Percentiles rank a stretch among this genome's conserved stretches.
These are phyloP conservation scores for Melanchra persicariae DNA, from an alignment of 2,888 invertebrate genomes.

Conservation along the genomic window DNA sequence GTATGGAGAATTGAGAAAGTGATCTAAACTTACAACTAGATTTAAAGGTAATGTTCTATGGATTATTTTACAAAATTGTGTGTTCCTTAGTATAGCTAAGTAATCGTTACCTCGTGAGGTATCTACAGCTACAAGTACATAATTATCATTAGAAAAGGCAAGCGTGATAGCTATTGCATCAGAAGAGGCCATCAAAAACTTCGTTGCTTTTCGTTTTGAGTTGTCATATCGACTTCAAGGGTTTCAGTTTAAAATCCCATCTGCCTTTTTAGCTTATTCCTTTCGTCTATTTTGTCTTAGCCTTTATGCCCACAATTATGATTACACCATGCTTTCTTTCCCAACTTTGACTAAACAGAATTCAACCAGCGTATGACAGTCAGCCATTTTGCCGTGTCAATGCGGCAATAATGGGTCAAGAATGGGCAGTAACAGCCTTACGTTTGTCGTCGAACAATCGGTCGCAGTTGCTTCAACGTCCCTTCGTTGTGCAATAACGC, in stretches of 20 bases:
- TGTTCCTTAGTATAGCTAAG: background rate
- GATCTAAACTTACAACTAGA: background rate
- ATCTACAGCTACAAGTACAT: too few species aligned
- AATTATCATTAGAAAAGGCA: too few species aligned
- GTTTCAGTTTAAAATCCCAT: background rate
- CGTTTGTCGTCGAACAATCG: conserved; percentile 56
- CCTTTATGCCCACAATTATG: conserved; percentile 1
- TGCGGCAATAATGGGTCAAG: conserved; percentile 48
- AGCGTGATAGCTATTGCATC: too few species aligned
- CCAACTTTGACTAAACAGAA: conserved; percentile 29
- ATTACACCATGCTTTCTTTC: conserved; percentile 20
- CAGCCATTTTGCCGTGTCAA: conserved; percentile 46
- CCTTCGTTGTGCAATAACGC: conserved; percentile 60
- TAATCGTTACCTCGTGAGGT: too few species aligned
- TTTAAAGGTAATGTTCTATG: too few species aligned
- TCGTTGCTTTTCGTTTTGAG: too few species aligned
- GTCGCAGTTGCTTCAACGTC: conserved; percentile 59
- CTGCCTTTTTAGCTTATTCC: background rate
- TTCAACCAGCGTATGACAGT: conserved; percentile 46
- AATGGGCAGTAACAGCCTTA: conserved; percentile 47
- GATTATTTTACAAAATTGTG: background rate
- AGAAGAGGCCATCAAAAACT: too few species aligned
- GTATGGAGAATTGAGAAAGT: background rate
- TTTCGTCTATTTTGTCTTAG: background rate
- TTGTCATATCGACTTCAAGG: too few species aligned